Evolutionary conservation across 37 sponge, comb jelly and placozoan species (phyloP).

Genomic region (Dysidea cf. avara): DNA sequence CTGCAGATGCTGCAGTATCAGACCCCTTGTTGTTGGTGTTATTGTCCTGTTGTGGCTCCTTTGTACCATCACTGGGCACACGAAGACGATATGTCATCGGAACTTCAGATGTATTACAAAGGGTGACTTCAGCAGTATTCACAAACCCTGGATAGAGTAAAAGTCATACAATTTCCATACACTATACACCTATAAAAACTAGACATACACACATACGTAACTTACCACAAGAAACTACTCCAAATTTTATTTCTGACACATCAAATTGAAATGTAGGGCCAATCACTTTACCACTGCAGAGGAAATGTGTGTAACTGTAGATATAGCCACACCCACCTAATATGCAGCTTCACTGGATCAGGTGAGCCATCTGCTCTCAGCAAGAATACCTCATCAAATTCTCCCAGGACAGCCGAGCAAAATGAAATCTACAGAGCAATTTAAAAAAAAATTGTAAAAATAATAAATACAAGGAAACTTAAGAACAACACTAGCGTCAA

Average conservation of each 20-base stretch:
- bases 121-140: slow-evolving; percentile 46
- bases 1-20: no score
- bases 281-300: slow-evolving; percentile 72
- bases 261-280: slow-evolving; percentile 95
- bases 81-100: slow-evolving; percentile 72
- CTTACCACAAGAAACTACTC: slow-evolving; percentile 86
- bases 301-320: background rate
- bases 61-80: slow-evolving; percentile 42
- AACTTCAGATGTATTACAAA: slow-evolving; percentile 92
- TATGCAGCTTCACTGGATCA: slow-evolving; percentile 63
- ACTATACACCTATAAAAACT: no score
- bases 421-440: slow-evolving; percentile 71
- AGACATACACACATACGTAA: no score
- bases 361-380: slow-evolving; percentile 68
- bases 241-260: slow-evolving; percentile 70
- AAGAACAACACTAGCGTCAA: no score
- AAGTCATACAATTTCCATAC: no score
- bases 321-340: slow-evolving; percentile 30
- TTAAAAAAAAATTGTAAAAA: background rate
- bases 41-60: background rate
- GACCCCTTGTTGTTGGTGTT: background rate
- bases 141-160: slow-evolving; percentile 76
- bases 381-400: slow-evolving; percentile 86
- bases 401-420: slow-evolving; percentile 70
- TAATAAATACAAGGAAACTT: slow-evolving; percentile 16